Conservation (phyloP, 2,113 vertebrate species). For the Callorhinus ursinus region DNA sequence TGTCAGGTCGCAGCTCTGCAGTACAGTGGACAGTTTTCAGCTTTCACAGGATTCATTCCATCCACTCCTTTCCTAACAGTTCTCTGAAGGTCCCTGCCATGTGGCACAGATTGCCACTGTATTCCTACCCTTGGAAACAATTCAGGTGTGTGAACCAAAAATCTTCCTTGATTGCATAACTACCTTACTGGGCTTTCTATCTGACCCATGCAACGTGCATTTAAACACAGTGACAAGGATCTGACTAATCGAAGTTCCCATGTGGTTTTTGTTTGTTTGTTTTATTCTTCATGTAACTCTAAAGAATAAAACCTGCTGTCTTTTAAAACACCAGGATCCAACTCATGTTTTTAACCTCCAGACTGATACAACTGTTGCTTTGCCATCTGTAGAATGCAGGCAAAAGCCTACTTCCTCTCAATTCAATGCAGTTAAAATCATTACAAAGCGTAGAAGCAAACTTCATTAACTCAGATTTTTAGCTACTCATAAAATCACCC, state of each 20-base stretch:
- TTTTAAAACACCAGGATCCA: background rate
- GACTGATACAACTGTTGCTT: background rate
- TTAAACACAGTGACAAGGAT: background rate
- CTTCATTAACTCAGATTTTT: slow-evolving; percentile 5
- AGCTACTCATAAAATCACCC: background rate
- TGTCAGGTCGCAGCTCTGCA: background rate
- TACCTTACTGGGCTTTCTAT: background rate
- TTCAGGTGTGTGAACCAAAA: background rate
- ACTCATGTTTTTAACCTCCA: background rate
- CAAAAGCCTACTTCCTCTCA: background rate
- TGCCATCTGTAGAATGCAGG: background rate
- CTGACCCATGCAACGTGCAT: background rate
- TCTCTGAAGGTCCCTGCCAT: background rate
- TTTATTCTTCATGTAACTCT: background rate
- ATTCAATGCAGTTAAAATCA: background rate
- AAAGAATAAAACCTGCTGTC: background rate
- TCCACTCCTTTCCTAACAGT: background rate
- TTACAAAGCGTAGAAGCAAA: background rate
- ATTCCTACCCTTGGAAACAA: background rate
- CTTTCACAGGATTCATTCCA: background rate
- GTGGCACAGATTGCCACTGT: background rate
- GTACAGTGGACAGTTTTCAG: background rate
- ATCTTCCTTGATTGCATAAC: background rate
- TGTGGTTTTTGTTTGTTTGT: background rate
- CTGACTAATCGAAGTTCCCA: background rate